phyloP scores from a whole-genome alignment of 2,888 invertebrate species.

The Drosophila rubida region DNA sequence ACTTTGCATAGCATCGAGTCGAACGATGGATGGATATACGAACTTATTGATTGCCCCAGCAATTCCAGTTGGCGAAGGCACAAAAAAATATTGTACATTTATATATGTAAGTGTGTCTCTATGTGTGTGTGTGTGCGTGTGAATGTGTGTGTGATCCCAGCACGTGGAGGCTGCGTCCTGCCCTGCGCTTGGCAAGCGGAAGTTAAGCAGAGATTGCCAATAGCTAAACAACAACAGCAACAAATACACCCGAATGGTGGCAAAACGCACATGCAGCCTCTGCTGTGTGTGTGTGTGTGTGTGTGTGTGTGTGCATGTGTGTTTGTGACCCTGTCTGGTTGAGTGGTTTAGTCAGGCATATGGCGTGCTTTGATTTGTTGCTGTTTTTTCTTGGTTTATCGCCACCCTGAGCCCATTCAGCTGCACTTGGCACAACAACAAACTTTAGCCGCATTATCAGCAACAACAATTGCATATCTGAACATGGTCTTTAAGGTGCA shows the following conservation, averaged over 20 bases:
- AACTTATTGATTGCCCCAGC: constrained; percentile 70
- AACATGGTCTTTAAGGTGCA: constrained; percentile 9
- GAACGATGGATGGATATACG: constrained; percentile 50
- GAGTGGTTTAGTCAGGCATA: constrained; percentile 38
- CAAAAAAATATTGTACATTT: constrained; percentile 10
- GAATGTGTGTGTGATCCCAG: constrained; percentile 1
- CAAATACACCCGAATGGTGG: constrained; percentile 15
- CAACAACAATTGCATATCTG: constrained; percentile 6
- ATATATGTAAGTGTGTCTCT: background rate
- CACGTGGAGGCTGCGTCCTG: constrained; percentile 24
- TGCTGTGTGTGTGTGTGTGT: background rate
- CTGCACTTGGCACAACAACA: constrained; percentile 15
- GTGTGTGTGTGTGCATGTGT: constrained; percentile 3
- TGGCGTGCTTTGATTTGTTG: constrained; percentile 28
- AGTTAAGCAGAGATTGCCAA: constrained; percentile 70
- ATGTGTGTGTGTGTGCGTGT: background rate
- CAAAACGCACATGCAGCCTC: constrained; percentile 14
- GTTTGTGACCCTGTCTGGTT: constrained; percentile 26
- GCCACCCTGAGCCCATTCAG: background rate
- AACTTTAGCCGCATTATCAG: constrained; percentile 23
- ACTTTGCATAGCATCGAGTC: constrained; percentile 50
- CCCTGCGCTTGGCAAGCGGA: constrained; percentile 56
- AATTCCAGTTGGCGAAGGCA: constrained; percentile 33
- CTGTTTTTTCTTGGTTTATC: background rate
- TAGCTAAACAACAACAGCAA: constrained; percentile 39